phyloP scores from a whole-genome alignment of 1,140 invertebrate genomes.

The Apis dorsata region DNA sequence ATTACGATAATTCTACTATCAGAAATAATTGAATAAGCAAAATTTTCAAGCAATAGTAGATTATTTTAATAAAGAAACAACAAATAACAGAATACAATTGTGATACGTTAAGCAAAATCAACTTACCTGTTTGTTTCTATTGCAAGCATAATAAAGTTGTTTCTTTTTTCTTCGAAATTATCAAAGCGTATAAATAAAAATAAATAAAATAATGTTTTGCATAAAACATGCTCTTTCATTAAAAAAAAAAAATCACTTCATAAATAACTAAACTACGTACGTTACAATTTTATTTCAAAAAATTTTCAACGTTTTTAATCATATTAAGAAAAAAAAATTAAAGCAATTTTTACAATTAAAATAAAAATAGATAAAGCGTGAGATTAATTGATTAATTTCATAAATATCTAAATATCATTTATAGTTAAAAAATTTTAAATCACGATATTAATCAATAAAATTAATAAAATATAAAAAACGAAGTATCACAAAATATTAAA shows the following conservation, averaged over 20 bases:
- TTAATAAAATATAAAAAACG: neutral
- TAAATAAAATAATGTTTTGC: neutral
- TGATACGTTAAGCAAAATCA: neutral
- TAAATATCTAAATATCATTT: neutral
- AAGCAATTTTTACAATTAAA: neutral
- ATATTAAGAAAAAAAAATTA: neutral
- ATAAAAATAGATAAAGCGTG: neutral
- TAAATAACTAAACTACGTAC: neutral
- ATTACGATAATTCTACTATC: neutral
- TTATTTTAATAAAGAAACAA: neutral
- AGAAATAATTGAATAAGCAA: neutral
- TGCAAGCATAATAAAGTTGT: neutral
- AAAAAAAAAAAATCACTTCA: neutral
- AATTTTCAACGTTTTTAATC: neutral
- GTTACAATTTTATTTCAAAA: too few relatives aligned
- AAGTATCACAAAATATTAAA: neutral
- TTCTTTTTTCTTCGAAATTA: slow-evolving; percentile 6
- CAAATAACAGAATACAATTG: neutral
- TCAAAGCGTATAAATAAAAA: neutral
- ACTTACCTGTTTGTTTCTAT: slow-evolving; percentile 32
- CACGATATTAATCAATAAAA: neutral
- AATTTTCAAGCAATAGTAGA: neutral
- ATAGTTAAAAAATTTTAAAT: neutral
- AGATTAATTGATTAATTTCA: neutral
- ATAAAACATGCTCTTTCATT: slow-evolving; percentile 21